Conservation (phyloP, 1,140 invertebrate species). For the Drosophila sproati region DNA sequence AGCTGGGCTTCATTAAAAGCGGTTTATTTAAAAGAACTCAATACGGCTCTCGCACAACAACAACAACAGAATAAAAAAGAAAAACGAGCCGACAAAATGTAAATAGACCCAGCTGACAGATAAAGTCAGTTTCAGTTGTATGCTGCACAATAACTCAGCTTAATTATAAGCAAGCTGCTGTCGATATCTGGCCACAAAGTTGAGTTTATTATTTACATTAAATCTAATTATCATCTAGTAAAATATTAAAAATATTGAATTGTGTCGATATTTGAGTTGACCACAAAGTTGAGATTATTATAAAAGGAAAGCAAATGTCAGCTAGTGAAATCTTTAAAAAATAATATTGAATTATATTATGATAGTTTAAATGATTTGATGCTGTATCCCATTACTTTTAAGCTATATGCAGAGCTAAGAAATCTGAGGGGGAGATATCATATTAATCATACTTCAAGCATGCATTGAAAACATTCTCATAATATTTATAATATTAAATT, state of each 20-base stretch:
- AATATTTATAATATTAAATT: not conserved
- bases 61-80: not conserved
- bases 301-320: too few relatives aligned
- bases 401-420: too few relatives aligned
- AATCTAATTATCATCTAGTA: too few relatives aligned
- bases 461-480: not conserved
- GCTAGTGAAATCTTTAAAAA: too few relatives aligned
- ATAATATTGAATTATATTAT: too few relatives aligned
- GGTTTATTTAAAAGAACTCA: slow-evolving; percentile 71
- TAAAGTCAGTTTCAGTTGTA: not conserved
- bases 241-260: too few relatives aligned
- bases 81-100: slow-evolving; percentile 18
- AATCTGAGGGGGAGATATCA: not conserved
- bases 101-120: slow-evolving; percentile 20
- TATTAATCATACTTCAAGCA: not conserved
- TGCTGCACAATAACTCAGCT: slow-evolving; percentile 35
- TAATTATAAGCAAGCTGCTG: slow-evolving; percentile 22
- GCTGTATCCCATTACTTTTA: too few relatives aligned
- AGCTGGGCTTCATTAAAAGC: slow-evolving; percentile 77
- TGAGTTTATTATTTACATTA: too few relatives aligned
- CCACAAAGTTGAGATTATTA: too few relatives aligned
- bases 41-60: slow-evolving; percentile 15
- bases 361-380: too few relatives aligned
- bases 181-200: too few relatives aligned
- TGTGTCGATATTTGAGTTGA: too few relatives aligned